These are phyloP conservation scores for Catharus bicknelli DNA, from an alignment of 2,113 vertebrate species.

Conservation along the genomic window DNA sequence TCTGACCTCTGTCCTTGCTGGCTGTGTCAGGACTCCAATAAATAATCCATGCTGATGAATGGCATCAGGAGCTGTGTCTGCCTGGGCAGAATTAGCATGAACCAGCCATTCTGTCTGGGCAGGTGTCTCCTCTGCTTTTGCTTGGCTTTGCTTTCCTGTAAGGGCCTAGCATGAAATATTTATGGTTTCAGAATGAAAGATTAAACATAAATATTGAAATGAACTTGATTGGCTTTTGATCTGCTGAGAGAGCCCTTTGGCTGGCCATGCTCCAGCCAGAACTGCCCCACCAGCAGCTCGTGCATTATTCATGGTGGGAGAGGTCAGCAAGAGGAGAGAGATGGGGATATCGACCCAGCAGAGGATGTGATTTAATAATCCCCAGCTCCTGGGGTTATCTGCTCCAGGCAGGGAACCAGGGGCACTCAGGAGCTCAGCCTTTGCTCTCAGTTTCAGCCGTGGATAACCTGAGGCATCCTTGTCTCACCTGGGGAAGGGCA, in stretches of 20 bases:
- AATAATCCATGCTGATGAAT: neutral
- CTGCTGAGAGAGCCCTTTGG: slow-evolving; percentile 36
- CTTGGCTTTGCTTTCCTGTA: slow-evolving; percentile 24
- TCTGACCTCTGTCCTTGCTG: slow-evolving; percentile 3
- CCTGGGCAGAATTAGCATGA: neutral
- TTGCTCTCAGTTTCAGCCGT: neutral
- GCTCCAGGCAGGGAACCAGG: neutral
- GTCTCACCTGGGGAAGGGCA: neutral
- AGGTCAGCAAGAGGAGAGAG: slow-evolving; percentile 20
- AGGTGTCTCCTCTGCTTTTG: neutral
- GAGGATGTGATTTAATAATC: slow-evolving; percentile 5
- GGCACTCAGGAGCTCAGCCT: neutral
- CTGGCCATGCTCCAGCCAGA: neutral
- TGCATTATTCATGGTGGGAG: slow-evolving; percentile 34
- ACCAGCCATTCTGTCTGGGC: neutral
- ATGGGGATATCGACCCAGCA: neutral
- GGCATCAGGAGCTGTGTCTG: neutral
- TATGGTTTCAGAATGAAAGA: slow-evolving; percentile 26
- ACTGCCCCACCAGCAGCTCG: neutral
- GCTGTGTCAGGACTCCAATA: neutral
- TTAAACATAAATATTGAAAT: slow-evolving; percentile 68
- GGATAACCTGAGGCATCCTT: neutral
- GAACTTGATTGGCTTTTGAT: slow-evolving; percentile 56
- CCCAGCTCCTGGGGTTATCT: neutral
- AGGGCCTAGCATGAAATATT: slow-evolving; percentile 48